phyloP scores from a whole-genome alignment of 2,888 invertebrate species.

The Ormyrus rosae region DNA sequence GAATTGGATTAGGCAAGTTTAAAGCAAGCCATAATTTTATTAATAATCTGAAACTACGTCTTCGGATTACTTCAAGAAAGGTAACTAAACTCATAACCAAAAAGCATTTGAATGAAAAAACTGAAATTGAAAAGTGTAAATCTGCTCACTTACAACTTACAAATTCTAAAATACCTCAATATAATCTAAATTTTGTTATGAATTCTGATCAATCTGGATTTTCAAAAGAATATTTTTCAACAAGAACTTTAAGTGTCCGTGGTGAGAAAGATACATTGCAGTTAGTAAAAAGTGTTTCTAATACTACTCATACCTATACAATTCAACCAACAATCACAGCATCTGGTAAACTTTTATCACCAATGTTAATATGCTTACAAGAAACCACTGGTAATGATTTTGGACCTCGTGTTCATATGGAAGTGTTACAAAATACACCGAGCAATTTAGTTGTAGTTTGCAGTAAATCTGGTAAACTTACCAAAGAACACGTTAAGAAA shows the following conservation, averaged over 20 bases:
- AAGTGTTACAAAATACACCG: conserved; percentile 24
- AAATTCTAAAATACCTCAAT: conserved; percentile 23
- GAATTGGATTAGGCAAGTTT: conserved; percentile 18
- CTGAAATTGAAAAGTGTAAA: too few species aligned
- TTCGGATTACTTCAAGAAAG: conserved; percentile 35
- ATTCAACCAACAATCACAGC: conserved; percentile 45
- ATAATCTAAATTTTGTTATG: conserved; percentile 21
- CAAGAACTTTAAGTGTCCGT: conserved; percentile 18
- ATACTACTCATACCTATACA: conserved; percentile 43
- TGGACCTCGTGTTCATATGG: conserved; percentile 12
- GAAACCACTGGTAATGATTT: conserved; percentile 45
- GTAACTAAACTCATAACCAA: conserved; percentile 40
- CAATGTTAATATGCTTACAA: conserved; percentile 37
- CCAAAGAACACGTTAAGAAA: conserved; percentile 20
- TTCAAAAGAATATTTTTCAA: too few species aligned
- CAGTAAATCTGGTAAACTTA: conserved; percentile 46
- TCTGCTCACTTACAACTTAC: conserved; percentile 23
- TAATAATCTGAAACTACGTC: conserved; percentile 12
- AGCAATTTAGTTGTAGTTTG: conserved; percentile 44
- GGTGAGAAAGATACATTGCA: conserved; percentile 39
- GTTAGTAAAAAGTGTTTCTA: conserved; percentile 26
- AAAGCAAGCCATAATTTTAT: conserved; percentile 22
- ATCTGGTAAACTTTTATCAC: conserved; percentile 32
- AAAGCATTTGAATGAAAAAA: conserved; percentile 24
- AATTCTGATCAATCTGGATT: conserved; percentile 48